These are phyloP conservation scores for Microchrysa polita DNA, from an alignment of 2,888 invertebrate genomes.

Conservation along the genomic window DNA sequence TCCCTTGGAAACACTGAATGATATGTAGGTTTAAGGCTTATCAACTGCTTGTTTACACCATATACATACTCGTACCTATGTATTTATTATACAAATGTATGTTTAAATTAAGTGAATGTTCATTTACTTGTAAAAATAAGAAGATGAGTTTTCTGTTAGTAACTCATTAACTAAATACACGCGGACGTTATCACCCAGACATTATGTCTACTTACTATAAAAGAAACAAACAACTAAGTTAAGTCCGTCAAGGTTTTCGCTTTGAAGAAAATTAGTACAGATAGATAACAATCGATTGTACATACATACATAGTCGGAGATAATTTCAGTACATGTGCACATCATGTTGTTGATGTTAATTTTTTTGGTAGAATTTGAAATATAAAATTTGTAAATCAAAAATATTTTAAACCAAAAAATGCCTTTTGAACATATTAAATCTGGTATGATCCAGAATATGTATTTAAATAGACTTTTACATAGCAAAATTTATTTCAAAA, in stretches of 20 bases:
- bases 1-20: slow-evolving; percentile 20
- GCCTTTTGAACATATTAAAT: neutral
- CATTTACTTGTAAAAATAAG: too few relatives aligned
- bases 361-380: too few relatives aligned
- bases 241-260: slow-evolving; percentile 9
- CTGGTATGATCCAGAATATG: too few relatives aligned
- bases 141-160: too few relatives aligned
- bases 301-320: neutral
- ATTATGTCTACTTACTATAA: neutral
- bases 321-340: neutral
- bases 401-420: neutral
- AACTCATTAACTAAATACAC: too few relatives aligned
- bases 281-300: neutral
- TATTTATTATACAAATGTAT: too few relatives aligned
- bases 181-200: neutral
- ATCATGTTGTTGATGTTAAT: neutral
- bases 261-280: neutral
- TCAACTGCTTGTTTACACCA: too few relatives aligned
- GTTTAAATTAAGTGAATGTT: too few relatives aligned
- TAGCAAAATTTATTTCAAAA: neutral
- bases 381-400: too few relatives aligned
- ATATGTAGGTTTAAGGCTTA: neutral
- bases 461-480: neutral
- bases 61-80: too few relatives aligned
- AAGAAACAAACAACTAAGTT: too few relatives aligned